Evolutionary conservation across 2,113 vertebrate species (phyloP).

Genomic region (Sceloporus tristichus): DNA sequence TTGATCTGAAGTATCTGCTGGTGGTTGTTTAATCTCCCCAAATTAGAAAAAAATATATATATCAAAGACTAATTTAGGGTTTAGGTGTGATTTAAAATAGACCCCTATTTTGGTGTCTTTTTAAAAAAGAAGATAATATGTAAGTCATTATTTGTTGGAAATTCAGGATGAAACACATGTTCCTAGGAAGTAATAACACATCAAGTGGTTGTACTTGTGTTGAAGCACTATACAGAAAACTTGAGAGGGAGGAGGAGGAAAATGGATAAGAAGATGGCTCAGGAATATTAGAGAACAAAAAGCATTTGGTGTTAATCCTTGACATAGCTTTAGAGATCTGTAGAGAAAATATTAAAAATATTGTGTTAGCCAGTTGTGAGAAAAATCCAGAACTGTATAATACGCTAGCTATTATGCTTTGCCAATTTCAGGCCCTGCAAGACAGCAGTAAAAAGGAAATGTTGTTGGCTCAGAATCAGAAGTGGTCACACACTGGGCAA

Average conservation of each 20-base stretch:
- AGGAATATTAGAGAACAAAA: constrained; percentile 9
- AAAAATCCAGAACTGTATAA: too few species aligned
- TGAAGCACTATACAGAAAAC: constrained; percentile 24
- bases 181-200: constrained; percentile 11
- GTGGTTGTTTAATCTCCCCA: constrained; percentile 21
- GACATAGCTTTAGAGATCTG: constrained; percentile 1
- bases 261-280: not conserved
- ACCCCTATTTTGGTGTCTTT: not conserved
- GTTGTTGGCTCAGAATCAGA: too few species aligned
- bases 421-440: too few species aligned
- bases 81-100: constrained; percentile 38
- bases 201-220: constrained; percentile 34
- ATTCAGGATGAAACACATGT: constrained; percentile 26
- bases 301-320: constrained; percentile 13
- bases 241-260: not conserved
- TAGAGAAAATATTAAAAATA: not conserved
- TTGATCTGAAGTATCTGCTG: constrained; percentile 22
- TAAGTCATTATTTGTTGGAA: constrained; percentile 21
- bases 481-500: too few species aligned
- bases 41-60: constrained; percentile 30
- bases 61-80: constrained; percentile 42
- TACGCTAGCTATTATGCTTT: too few species aligned
- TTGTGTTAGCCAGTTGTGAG: not conserved
- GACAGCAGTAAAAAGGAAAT: too few species aligned
- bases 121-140: constrained; percentile 33